These are phyloP conservation scores for Erannis defoliaria DNA, from an alignment of 2,888 invertebrate species.

Conservation along the genomic window DNA sequence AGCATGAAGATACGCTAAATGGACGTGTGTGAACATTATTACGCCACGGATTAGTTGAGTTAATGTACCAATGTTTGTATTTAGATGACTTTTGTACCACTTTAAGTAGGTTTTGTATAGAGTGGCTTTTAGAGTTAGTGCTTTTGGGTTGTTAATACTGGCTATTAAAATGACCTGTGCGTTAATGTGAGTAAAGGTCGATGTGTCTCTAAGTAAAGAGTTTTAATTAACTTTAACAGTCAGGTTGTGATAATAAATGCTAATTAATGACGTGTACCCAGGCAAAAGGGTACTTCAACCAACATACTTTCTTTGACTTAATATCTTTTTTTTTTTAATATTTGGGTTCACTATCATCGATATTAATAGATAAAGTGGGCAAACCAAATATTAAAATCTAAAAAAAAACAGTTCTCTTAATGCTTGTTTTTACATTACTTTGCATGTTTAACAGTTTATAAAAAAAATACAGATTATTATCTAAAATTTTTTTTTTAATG, in stretches of 20 bases:
- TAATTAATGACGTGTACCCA: background rate
- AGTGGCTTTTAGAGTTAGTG: conserved; percentile 3
- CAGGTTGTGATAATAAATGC: conserved; percentile 1
- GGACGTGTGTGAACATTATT: conserved; percentile 43
- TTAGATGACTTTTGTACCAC: conserved; percentile 17
- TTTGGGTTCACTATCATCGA: too few species aligned
- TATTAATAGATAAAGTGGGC: too few species aligned
- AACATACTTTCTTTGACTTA: too few species aligned
- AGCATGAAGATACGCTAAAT: conserved; percentile 44
- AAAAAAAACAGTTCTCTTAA: too few species aligned
- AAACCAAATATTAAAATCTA: too few species aligned
- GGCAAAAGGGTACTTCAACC: too few species aligned
- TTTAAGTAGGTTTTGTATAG: conserved; percentile 3
- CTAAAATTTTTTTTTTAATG: too few species aligned
- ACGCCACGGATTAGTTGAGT: conserved; percentile 38
- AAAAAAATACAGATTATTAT: too few species aligned
- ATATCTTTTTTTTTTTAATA: too few species aligned
- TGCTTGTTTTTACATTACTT: too few species aligned
- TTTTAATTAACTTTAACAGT: background rate
- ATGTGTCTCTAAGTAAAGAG: background rate
- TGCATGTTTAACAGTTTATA: too few species aligned
- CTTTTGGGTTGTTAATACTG: background rate
- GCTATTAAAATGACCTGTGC: background rate
- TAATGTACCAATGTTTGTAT: conserved; percentile 26
- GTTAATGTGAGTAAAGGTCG: background rate